Evolutionary conservation across 2,888 invertebrate genomes (phyloP), one percentile per base, ranked within the genome.

Genomic region (Atethmia centrago): DNA sequence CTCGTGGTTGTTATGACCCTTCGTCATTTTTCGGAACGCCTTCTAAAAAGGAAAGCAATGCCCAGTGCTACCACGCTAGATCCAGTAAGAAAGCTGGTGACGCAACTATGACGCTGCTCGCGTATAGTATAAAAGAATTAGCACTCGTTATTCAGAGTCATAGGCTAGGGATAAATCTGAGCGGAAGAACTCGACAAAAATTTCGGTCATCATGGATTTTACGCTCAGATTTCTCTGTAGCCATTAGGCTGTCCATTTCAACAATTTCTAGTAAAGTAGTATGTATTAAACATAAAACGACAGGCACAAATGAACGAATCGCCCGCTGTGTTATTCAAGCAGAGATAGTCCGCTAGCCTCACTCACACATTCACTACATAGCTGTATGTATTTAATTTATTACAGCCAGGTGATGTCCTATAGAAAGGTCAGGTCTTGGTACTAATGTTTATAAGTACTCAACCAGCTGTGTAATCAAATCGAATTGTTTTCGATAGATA

Each of bases 291-390:
- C 68, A 85, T 64, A 63, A 55, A 80, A 65, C 40, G 45, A 78
- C 82, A 80, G 82, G 74, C 79, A 77, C 77, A 84, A 87, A 85
- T 82, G 87, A 87, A 86, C 86, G 86, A 61, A 77, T 81, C 62
- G 79, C 87, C 84, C 82, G 81, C 74, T 76, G 66, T 71, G 72
- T 66, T 77, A 77, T 77, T 73, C 16, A 77, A 74, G 73, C 79
- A 80, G 78, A 87, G 74, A 66, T 71, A 40, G 71, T 78, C 77
- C 83, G 53, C 31, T 66, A 78, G 56, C 71, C 74, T 68, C 87
- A 85, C 63, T 85, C 84, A 84, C 79, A 84, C 78, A 85, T 85
- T 79, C 21, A 45, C 28, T 14, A n/a, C 55, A 61, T 56, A 58
- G 36, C 19, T 63, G 40, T 62, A 28, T 51, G 1, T 51, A 36